These are phyloP conservation scores for Agrochola litura DNA, from an alignment of 2,888 invertebrate genomes.

Conservation along the genomic window DNA sequence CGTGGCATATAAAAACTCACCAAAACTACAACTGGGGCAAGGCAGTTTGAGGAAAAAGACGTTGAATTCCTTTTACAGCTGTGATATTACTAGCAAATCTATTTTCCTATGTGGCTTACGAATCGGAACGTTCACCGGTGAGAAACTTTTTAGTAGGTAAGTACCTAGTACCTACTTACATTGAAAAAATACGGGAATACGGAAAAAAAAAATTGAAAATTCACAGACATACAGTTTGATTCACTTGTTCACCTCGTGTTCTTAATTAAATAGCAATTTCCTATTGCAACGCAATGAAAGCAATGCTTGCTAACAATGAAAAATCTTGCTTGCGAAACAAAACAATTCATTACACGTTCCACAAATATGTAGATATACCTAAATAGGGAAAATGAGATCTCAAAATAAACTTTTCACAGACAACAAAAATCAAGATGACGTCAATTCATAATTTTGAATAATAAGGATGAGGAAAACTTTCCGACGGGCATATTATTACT, in stretches of 20 bases:
- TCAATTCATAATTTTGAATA: conserved; percentile 27
- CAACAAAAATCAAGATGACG: conserved; percentile 20
- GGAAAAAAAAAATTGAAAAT: not conserved
- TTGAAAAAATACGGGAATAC: not conserved
- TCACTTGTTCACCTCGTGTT: not conserved
- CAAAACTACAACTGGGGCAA: conserved; percentile 30
- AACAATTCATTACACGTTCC: not conserved
- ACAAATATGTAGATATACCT: not conserved
- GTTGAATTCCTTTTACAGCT: conserved; percentile 39
- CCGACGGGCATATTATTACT: not conserved
- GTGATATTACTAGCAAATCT: conserved; percentile 44
- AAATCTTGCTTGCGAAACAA: not conserved
- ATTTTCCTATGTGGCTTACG: conserved; percentile 43
- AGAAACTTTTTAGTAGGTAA: not conserved
- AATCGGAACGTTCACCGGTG: conserved; percentile 13
- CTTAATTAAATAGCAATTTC: not conserved
- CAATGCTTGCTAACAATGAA: not conserved
- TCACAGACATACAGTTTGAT: too few species aligned
- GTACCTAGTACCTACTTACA: not conserved
- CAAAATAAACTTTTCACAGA: conserved; percentile 1
- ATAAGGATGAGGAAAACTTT: not conserved
- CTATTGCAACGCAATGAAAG: too few species aligned
- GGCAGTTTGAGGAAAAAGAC: conserved; percentile 38
- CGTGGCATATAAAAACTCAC: conserved; percentile 17
- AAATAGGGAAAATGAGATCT: not conserved